Evolutionary conservation across 1,140 invertebrate species (phyloP).

Genomic region (Dufourea novaeangliae): DNA sequence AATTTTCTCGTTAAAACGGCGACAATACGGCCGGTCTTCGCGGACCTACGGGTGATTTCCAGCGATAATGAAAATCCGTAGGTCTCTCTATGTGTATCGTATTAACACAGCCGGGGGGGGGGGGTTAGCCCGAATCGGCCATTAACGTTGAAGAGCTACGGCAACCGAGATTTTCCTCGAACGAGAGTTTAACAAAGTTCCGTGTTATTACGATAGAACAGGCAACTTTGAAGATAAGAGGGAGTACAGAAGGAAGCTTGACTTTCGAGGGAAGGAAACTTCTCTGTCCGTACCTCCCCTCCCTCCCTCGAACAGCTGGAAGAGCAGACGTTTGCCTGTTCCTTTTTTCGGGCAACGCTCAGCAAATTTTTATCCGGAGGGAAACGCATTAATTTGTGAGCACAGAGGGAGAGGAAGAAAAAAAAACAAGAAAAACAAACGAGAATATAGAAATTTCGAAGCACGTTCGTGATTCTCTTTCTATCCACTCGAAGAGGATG

Average conservation of each 20-base stretch:
- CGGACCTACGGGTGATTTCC: background rate
- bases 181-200: conserved; percentile 68
- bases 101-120: conserved; percentile 33
- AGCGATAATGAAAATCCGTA: conserved; percentile 31
- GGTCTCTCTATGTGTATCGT: conserved; percentile 32
- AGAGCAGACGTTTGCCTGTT: conserved; percentile 58
- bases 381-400: conserved; percentile 53
- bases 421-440: too few species aligned
- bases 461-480: conserved; percentile 25
- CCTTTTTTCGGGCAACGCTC: conserved; percentile 46
- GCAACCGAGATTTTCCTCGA: conserved; percentile 57
- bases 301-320: background rate
- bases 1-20: background rate
- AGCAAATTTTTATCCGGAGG: conserved; percentile 60
- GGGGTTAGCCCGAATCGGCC: conserved; percentile 50
- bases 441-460: conserved; percentile 29
- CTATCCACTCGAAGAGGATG: background rate
- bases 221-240: conserved; percentile 60
- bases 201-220: conserved; percentile 63
- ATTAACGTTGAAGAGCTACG: conserved; percentile 46
- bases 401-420: too few species aligned
- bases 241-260: conserved; percentile 42
- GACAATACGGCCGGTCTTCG: background rate
- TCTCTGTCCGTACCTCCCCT: background rate
- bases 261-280: conserved; percentile 45